Conservation (phyloP, 2,797 vertebrate genomes). For the Eulemur coronatus region DNA sequence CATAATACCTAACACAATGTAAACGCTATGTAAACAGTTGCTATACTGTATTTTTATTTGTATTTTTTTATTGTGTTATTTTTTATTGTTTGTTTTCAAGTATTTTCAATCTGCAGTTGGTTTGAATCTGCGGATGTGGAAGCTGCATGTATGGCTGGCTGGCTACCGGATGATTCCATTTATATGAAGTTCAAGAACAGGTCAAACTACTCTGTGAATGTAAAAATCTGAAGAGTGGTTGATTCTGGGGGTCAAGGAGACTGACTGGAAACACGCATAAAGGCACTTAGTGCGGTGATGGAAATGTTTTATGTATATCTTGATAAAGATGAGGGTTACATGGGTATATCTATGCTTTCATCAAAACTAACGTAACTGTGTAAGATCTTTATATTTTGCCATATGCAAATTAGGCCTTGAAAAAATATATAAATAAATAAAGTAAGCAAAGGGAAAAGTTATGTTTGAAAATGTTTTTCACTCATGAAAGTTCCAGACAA, state of each 20-base stretch:
- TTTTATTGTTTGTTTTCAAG: not conserved
- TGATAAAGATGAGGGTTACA: not conserved
- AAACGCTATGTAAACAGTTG: not conserved
- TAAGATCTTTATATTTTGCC: not conserved
- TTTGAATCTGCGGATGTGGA: not conserved
- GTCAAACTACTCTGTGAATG: not conserved
- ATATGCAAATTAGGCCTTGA: not conserved
- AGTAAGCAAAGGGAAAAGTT: not conserved
- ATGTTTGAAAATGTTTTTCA: not conserved
- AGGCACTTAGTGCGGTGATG: not conserved
- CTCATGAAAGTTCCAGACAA: not conserved
- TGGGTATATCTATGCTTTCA: not conserved
- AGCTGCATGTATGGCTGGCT: not conserved
- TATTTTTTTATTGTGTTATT: not conserved
- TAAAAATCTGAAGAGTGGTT: not conserved
- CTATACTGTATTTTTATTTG: not conserved
- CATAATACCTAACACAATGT: not conserved
- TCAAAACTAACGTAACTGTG: not conserved
- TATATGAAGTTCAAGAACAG: not conserved
- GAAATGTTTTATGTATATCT: not conserved
- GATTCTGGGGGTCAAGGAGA: not conserved
- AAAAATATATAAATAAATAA: not conserved
- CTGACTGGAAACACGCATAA: not conserved
- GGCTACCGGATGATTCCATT: not conserved
- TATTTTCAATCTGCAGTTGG: not conserved